Percentiles rank a stretch among this genome's conserved stretches.
Conservation (phyloP, 2,113 vertebrate genomes). For the Phalacrocorax brasilianus region DNA sequence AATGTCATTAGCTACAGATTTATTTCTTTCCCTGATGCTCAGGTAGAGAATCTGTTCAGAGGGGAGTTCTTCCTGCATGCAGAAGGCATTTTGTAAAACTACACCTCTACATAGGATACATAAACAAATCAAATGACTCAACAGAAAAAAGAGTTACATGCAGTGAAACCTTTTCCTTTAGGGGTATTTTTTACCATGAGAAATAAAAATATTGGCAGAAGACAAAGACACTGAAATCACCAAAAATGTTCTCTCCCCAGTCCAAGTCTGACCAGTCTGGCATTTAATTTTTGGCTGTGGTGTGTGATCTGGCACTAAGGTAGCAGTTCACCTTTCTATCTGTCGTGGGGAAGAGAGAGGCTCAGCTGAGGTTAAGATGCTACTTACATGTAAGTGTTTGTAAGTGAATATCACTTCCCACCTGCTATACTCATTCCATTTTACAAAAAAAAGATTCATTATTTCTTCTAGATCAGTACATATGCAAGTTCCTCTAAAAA, state of each 20-base stretch:
- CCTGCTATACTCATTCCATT: not conserved
- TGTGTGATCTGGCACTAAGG: not conserved
- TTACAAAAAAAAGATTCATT: not conserved
- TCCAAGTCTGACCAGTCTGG: not conserved
- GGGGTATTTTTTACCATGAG: conserved; percentile 23
- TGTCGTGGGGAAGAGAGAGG: not conserved
- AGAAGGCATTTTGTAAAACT: conserved; percentile 18
- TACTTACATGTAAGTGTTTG: not conserved
- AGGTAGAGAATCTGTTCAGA: conserved; percentile 12
- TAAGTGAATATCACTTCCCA: not conserved
- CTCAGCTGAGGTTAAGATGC: not conserved
- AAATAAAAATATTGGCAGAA: conserved; percentile 18
- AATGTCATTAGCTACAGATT: not conserved
- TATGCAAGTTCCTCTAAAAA: not conserved
- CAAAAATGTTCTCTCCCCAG: not conserved
- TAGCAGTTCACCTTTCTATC: not conserved
- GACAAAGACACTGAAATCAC: conserved; percentile 5
- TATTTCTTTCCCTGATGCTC: conserved; percentile 11
- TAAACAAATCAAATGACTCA: conserved; percentile 47
- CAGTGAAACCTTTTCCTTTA: not conserved
- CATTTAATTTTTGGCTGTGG: not conserved
- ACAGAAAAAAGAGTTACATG: not conserved
- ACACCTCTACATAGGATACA: conserved; percentile 1
- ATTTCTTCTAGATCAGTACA: not conserved
- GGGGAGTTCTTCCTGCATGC: not conserved